Conservation (phyloP, 37 sponge, comb jelly and placozoan genomes). For the Dysidea cf. avara region DNA sequence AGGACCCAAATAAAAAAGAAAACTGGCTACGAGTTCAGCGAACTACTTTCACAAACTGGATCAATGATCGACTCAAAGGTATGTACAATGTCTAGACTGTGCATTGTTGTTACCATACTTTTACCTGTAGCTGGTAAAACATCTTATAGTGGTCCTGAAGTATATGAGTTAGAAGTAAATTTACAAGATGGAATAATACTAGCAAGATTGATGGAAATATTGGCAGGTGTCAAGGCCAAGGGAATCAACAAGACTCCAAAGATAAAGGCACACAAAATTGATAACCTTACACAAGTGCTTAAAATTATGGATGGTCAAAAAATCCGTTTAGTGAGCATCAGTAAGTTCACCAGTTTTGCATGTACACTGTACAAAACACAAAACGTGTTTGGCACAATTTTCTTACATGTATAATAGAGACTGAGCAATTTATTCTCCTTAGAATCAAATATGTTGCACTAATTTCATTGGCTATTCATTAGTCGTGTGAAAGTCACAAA, state of each 20-base stretch:
- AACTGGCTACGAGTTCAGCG: slow-evolving; percentile 35
- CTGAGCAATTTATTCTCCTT: too few species aligned
- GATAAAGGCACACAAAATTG: slow-evolving; percentile 68
- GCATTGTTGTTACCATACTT: neutral
- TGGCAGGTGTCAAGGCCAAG: slow-evolving; percentile 48
- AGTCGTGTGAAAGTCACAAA: too few species aligned
- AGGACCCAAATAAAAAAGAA: slow-evolving; percentile 8
- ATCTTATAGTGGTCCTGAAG: slow-evolving; percentile 24
- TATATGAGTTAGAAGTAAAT: slow-evolving; percentile 28
- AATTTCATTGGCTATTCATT: too few species aligned
- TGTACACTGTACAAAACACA: neutral
- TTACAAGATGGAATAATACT: slow-evolving; percentile 65
- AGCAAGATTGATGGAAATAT: slow-evolving; percentile 54
- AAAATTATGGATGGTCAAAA: slow-evolving; percentile 41
- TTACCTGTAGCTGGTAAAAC: slow-evolving; percentile 1
- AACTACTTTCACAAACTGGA: slow-evolving; percentile 71
- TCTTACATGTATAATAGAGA: too few species aligned
- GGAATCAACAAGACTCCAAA: slow-evolving; percentile 47
- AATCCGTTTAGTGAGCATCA: slow-evolving; percentile 61
- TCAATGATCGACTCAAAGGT: slow-evolving; percentile 52
- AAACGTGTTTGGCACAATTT: too few species aligned
- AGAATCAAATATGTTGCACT: too few species aligned
- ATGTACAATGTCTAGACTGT: neutral
- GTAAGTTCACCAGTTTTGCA: too few species aligned
- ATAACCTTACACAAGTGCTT: slow-evolving; percentile 60